Percentiles rank a stretch among this genome's conserved stretches.
Evolutionary conservation across 2,113 vertebrate genomes (phyloP).

Genomic region (Promerops cafer): DNA sequence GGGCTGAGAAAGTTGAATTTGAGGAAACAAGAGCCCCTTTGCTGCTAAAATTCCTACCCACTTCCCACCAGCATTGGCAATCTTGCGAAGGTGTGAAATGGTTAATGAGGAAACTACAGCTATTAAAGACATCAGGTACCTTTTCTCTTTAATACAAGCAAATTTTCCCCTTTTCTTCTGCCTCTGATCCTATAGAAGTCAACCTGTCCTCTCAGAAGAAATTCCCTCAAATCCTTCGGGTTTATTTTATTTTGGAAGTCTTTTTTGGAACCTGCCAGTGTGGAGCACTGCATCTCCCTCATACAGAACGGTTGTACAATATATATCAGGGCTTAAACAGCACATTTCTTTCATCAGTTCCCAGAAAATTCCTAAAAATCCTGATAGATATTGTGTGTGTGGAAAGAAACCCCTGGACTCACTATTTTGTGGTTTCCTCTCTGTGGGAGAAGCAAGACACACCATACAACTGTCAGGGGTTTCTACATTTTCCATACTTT

Average conservation of each 20-base stretch:
- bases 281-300: background rate
- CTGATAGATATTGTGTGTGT: conserved; percentile 37
- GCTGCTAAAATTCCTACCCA: background rate
- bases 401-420: conserved; percentile 34
- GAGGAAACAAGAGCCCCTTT: background rate
- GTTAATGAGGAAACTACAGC: background rate
- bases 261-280: background rate
- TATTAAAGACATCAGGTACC: background rate
- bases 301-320: background rate
- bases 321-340: conserved; percentile 5
- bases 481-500: conserved; percentile 53
- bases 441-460: conserved; percentile 45
- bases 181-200: background rate
- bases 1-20: background rate
- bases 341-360: conserved; percentile 37
- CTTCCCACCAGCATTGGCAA: background rate
- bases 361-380: conserved; percentile 48
- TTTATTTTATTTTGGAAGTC: conserved; percentile 1
- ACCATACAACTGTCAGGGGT: conserved; percentile 44
- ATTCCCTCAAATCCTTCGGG: background rate
- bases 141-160: background rate
- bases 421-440: conserved; percentile 62
- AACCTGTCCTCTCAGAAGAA: background rate
- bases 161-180: background rate
- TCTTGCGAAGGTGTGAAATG: background rate